Evolutionary conservation across 2,888 invertebrate species (phyloP), one percentile per base, ranked within the genome.

Genomic region (Nephrotoma guestfalica): DNA sequence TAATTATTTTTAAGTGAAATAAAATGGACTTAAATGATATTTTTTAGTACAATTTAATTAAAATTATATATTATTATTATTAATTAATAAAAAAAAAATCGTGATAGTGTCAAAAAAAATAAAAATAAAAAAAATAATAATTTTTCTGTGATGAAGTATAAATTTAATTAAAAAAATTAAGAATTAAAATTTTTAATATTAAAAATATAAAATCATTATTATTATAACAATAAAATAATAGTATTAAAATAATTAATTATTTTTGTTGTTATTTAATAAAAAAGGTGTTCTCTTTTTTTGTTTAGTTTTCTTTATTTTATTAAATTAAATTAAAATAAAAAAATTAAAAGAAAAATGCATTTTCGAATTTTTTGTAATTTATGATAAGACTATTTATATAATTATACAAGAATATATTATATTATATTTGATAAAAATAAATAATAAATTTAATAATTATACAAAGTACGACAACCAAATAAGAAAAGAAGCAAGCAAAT

Each of bases 41-140:
- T 84, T 84, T 83, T 84, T 84, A 84, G 84, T 84, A 84, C 84
- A 84, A 84, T 84, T 84, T 84, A 84, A 41, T 84, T 41, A 41
- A 84, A 41, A 42, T 84, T 41, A 84, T 84, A 84, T 41, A 41
- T 84, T 41, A 84, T 41, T 83, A 83, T 83, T 84, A 84, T 41
- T 41, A 42, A 93, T 94, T 93, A 93, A 93, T 92, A 92, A 93
- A 92, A 92, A n/a, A 91, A 43, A 83, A 87, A 86, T 51, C 85
- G 84, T 85, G 86, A 87, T 86, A 87, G 45, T 86, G 86, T 86
- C 86, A 86, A 86, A 87, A 86, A 87, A 86, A 87, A 86, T 13
- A 86, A 86, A 87, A 84, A 18, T 86, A 86, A 86, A 86, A 45
- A 43, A 57, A 41, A 42, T 71, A 86, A 41, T 18, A 71, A 86